Conservation (phyloP, 1,140 invertebrate species). For the Probaryconus sp. region DNA sequence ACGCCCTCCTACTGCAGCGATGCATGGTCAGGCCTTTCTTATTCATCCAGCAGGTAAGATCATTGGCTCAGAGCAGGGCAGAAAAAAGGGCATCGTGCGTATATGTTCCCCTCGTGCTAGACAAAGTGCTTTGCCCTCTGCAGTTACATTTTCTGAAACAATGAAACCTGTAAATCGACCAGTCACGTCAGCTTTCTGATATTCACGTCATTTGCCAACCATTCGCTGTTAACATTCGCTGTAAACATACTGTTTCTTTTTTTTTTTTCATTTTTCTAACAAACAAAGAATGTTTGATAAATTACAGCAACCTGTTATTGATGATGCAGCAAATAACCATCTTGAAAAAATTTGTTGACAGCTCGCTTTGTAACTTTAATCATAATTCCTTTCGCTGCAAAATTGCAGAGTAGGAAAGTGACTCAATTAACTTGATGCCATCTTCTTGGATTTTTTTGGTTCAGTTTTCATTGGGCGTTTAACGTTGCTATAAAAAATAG, state of each 20-base stretch:
- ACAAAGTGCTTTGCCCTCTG: constrained; percentile 53
- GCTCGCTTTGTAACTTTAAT: no score
- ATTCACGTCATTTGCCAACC: no score
- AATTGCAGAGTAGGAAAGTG: no score
- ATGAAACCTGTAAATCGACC: constrained; percentile 48
- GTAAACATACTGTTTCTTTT: constrained; percentile 19
- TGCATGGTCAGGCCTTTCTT: constrained; percentile 58
- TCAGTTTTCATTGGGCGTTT: no score
- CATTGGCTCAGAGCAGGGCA: constrained; percentile 62
- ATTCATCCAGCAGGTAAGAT: constrained; percentile 49
- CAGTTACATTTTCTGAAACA: constrained; percentile 50
- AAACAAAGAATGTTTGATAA: no score
- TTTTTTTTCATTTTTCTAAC: no score
- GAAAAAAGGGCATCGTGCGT: constrained; percentile 61
- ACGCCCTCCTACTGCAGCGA: constrained; percentile 53
- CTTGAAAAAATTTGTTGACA: no score
- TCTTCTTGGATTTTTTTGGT: no score
- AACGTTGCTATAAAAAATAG: no score
- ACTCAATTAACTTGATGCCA: no score
- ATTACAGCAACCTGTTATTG: constrained; percentile 13
- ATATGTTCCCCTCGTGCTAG: constrained; percentile 32
- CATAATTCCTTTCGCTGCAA: no score
- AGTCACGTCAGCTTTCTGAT: background rate
- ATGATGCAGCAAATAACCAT: no score
- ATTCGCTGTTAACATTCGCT: background rate